Conservation (phyloP, 2,797 vertebrate species). For the Carapus acus region DNA sequence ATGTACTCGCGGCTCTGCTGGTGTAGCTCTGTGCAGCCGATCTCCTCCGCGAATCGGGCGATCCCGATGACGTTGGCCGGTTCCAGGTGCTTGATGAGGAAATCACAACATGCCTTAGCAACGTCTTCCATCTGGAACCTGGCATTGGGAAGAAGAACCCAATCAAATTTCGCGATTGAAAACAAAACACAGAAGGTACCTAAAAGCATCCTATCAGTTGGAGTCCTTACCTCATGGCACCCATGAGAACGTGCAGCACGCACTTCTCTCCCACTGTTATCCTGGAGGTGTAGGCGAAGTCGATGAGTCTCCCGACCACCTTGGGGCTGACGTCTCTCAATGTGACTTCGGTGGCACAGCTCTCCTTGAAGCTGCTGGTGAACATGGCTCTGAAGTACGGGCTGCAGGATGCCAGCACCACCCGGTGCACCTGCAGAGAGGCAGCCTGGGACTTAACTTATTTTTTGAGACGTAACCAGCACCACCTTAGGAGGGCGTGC, state of each 20-base stretch:
- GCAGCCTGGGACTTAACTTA: neutral
- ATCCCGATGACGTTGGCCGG: constrained; percentile 80
- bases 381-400: constrained; percentile 84
- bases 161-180: no score
- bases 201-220: no score
- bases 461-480: no score
- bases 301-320: constrained; percentile 76
- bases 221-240: constrained; percentile 76
- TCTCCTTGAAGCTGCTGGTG: constrained; percentile 78
- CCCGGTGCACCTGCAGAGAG: constrained; percentile 68
- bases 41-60: constrained; percentile 75
- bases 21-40: constrained; percentile 74
- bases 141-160: neutral
- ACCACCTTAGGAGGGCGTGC: no score
- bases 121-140: constrained; percentile 80
- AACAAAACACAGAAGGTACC: no score
- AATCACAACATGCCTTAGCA: constrained; percentile 77
- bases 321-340: constrained; percentile 74
- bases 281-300: constrained; percentile 79
- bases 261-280: constrained; percentile 79
- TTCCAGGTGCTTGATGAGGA: constrained; percentile 76
- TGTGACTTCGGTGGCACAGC: constrained; percentile 71
- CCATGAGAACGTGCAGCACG: constrained; percentile 76
- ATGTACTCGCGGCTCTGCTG: constrained; percentile 72
- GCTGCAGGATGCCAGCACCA: constrained; percentile 80